Conservation (phyloP, 92 coral and sea anemone genomes). For the Epizoanthus fatuus region DNA sequence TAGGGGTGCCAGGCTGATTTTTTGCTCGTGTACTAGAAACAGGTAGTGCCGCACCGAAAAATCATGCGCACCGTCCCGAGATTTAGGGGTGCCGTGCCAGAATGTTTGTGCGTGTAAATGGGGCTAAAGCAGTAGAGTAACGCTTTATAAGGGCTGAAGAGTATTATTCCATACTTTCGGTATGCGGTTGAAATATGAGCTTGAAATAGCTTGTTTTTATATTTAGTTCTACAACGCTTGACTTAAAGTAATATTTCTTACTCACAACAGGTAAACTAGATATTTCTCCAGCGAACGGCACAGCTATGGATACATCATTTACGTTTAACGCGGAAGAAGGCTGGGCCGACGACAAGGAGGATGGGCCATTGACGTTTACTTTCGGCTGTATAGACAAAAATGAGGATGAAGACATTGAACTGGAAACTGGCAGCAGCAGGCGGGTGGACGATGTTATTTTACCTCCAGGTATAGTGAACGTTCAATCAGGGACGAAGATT, state of each 20-base stretch:
- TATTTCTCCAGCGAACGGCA: background rate
- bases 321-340: slow-evolving; percentile 20
- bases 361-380: background rate
- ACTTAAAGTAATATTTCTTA: background rate
- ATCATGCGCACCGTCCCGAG: no score
- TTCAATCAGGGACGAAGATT: background rate
- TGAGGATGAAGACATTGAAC: background rate
- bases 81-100: no score
- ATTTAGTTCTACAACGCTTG: background rate
- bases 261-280: slow-evolving; percentile 11
- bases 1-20: no score
- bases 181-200: no score
- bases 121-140: no score
- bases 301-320: slow-evolving; percentile 23
- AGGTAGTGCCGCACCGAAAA: no score
- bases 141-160: no score
- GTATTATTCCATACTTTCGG: no score
- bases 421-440: background rate
- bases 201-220: background rate
- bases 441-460: background rate
- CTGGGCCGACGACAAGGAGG: slow-evolving; percentile 31
- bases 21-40: no score
- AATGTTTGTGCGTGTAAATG: no score
- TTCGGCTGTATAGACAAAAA: background rate
- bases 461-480: background rate